Evolutionary conservation across 2,113 vertebrate species (phyloP).

Genomic region (Laticauda laticaudata): DNA sequence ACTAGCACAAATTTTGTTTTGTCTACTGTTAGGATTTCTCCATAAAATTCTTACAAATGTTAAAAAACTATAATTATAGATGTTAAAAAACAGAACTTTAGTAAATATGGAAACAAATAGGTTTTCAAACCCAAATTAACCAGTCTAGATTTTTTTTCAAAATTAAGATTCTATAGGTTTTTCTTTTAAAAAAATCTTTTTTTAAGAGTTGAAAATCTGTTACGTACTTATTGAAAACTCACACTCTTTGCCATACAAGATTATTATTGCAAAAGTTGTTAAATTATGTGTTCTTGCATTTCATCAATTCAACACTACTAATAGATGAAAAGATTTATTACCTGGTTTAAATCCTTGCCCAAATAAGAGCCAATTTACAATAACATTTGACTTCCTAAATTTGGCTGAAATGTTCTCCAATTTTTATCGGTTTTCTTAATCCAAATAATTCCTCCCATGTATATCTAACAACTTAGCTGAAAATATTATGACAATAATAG

Average conservation of each 20-base stretch:
- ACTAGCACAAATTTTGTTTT: neutral
- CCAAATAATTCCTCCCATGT: constrained; percentile 46
- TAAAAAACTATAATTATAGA: neutral
- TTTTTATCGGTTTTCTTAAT: constrained; percentile 52
- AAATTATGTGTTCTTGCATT: constrained; percentile 51
- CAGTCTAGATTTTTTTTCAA: neutral
- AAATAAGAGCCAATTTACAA: constrained; percentile 20
- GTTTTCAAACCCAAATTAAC: neutral
- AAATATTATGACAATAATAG: constrained; percentile 23
- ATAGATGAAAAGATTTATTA: constrained; percentile 57
- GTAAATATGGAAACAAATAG: neutral
- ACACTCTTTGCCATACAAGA: constrained; percentile 57
- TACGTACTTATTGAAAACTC: constrained; percentile 48
- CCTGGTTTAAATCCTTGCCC: constrained; percentile 34
- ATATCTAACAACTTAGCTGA: constrained; percentile 33
- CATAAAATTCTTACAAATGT: neutral
- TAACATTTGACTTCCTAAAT: constrained; percentile 39
- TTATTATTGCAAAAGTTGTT: constrained; percentile 44
- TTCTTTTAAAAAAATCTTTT: too few relatives aligned
- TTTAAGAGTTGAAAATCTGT: constrained; percentile 24
- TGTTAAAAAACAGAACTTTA: neutral
- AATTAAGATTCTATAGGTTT: neutral
- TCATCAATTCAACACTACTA: constrained; percentile 55
- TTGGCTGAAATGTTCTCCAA: constrained; percentile 24
- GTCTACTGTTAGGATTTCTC: neutral